Percentiles rank a stretch among this genome's conserved stretches.
phyloP scores from a whole-genome alignment of 1,140 invertebrate genomes.

The Ceratina australensis region DNA sequence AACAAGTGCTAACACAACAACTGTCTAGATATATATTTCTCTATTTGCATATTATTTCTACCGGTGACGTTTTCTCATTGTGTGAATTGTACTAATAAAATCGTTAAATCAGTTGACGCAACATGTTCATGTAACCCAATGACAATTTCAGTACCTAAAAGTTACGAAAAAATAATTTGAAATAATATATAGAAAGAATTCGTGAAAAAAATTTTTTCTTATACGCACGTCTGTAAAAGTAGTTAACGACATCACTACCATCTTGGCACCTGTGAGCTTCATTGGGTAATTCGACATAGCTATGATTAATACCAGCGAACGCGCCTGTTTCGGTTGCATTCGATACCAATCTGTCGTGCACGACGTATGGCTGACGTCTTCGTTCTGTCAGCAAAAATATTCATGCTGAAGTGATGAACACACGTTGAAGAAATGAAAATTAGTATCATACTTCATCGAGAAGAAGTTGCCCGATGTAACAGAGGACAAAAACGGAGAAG shows the following conservation, averaged over 20 bases:
- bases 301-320: neutral
- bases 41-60: too few relatives aligned
- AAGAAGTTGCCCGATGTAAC: conserved; percentile 58
- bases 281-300: neutral
- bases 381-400: neutral
- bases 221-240: neutral
- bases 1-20: too few relatives aligned
- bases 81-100: neutral
- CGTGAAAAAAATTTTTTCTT: neutral
- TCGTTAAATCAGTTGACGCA: conserved; percentile 18
- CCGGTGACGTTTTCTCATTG: too few relatives aligned
- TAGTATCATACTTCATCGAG: conserved; percentile 51
- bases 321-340: neutral
- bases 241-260: neutral
- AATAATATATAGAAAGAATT: neutral
- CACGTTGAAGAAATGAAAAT: neutral
- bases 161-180: too few relatives aligned
- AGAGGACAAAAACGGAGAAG: conserved; percentile 38
- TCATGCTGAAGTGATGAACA: neutral
- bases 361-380: neutral
- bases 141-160: conserved; percentile 50
- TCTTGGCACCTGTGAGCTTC: neutral
- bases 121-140: conserved; percentile 53
- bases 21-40: too few relatives aligned
- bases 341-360: neutral